phyloP scores from a whole-genome alignment of 2,113 vertebrate genomes.

The Emydocephalus ijimae region DNA sequence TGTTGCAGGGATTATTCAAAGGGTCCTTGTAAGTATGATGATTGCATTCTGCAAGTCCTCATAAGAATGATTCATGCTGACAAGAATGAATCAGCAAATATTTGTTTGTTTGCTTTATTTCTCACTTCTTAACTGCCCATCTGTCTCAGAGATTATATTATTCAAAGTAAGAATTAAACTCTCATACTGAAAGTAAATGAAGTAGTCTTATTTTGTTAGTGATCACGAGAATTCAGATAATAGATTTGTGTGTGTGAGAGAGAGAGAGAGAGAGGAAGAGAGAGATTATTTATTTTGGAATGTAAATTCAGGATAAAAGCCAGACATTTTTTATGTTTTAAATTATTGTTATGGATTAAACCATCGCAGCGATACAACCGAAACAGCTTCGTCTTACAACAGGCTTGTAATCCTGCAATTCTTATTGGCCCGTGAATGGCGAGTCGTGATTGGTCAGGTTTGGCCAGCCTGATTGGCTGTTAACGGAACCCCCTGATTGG shows the following conservation, averaged over 20 bases:
- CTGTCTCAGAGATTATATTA: neutral
- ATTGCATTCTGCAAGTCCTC: neutral
- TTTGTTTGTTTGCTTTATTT: neutral
- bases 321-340: neutral
- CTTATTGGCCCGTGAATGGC: too few species aligned
- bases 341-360: neutral
- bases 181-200: neutral
- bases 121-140: neutral
- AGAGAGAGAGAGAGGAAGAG: too few species aligned
- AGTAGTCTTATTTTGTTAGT: neutral
- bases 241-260: neutral
- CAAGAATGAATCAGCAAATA: neutral
- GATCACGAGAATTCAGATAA: neutral
- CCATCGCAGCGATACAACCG: too few species aligned
- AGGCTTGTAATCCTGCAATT: too few species aligned
- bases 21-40: constrained; percentile 25
- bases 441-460: too few species aligned
- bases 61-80: neutral
- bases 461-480: too few species aligned
- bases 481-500: too few species aligned
- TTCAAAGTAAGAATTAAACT: neutral
- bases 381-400: too few species aligned
- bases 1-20: neutral
- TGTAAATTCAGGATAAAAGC: neutral
- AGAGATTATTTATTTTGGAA: neutral